A percentile compares a stretch with the other conserved stretches of the same genome.
phyloP scores from a whole-genome alignment of 1,140 invertebrate species.

The Hirudo medicinalis region DNA sequence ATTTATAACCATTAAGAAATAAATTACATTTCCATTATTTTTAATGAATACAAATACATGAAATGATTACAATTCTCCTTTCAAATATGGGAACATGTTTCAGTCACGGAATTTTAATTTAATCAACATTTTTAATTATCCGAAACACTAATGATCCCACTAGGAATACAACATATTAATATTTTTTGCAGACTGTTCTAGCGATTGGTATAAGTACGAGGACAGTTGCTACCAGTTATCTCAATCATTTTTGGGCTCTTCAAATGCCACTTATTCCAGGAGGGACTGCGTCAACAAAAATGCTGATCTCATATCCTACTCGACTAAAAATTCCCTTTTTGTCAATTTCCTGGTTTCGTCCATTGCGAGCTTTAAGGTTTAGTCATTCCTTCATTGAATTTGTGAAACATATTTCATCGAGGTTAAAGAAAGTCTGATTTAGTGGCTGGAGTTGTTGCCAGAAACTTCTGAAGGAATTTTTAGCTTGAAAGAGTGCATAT shows the following conservation, averaged over 20 bases:
- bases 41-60: too few species aligned
- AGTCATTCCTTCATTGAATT: too few species aligned
- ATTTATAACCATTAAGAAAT: too few species aligned
- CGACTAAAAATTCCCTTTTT: background rate
- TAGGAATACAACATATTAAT: background rate
- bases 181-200: background rate
- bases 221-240: background rate
- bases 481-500: too few species aligned
- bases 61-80: too few species aligned
- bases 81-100: too few species aligned
- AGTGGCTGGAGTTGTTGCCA: too few species aligned
- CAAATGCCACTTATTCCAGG: background rate
- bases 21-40: too few species aligned
- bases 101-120: background rate
- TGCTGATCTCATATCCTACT: slow-evolving; percentile 2
- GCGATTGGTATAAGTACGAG: background rate
- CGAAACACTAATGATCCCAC: background rate
- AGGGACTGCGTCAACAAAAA: background rate
- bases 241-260: background rate
- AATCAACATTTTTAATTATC: background rate
- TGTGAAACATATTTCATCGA: too few species aligned
- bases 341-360: background rate
- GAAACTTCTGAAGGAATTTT: too few species aligned
- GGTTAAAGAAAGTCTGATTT: too few species aligned
- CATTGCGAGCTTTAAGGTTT: slow-evolving; percentile 7